Base-by-base conservation (phyloP, 2,797 vertebrate genomes). In the Danio tinwini region DNA sequence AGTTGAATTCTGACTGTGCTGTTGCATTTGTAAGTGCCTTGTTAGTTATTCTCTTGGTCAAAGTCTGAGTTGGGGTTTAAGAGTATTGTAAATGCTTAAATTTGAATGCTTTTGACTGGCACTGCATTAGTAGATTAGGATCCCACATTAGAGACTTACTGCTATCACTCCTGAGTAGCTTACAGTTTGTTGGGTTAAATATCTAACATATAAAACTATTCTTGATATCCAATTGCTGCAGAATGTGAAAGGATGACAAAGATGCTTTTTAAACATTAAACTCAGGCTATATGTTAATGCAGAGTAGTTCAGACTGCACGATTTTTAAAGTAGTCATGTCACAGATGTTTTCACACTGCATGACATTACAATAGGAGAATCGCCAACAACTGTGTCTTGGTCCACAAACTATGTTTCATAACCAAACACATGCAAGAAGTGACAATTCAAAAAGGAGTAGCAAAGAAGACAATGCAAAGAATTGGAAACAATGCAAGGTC, bases 171-270 rank as follows among this genome's bases (percentile, higher is more conserved):
- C 40, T 11, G 40, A 45, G 12, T 58, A 56, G 40, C 39, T 9
- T 14, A 37, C 61, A 29, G 50, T 37, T 21, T 65, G 50, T 76
- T 76, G 74, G 50, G 12, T 45, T 47, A 50, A 76, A 67, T 45
- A 44, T 37, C 11, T 19, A 58, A 47, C 68, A 47, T 67, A 12
- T 67, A 2, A 55, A 64, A 64, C 29, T 3, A 11, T 44, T 13
- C 1, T 44, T 65, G 19, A 47, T 37, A 55, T 37, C 50, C 76
- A 29, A 44, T 44, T 53, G 17, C 17, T 42, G 17, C 9, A 63
- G 40, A 63, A 21, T 53, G 2, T 42, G 8, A 52, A 53, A 53
- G 19, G 10, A 37, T 40, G 16, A 17, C n/a, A 29, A 19, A 40
- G 8, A 42, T 40, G 16, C 0, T n/a, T 59, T 59, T 14, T 37